phyloP scores from a whole-genome alignment of 2,888 invertebrate species.

The Ommatoiulus sabulosus region DNA sequence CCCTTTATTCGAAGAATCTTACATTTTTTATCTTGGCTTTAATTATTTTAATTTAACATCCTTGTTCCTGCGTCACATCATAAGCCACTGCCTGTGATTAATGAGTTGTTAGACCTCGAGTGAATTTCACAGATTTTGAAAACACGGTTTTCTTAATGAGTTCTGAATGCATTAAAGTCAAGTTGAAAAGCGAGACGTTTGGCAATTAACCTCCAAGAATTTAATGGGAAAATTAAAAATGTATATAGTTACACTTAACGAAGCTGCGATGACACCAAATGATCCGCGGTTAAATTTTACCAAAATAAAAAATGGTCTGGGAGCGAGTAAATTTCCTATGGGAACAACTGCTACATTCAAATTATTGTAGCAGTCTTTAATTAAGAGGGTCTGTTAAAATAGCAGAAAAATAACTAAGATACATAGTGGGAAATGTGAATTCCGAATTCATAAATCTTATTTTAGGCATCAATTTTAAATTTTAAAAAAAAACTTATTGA shows the following conservation, averaged over 20 bases:
- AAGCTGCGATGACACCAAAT: not conserved
- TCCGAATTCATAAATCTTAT: too few species aligned
- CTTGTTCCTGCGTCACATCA: not conserved
- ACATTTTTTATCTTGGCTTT: not conserved
- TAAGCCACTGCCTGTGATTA: not conserved
- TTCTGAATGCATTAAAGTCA: not conserved
- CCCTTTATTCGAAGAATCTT: too few species aligned
- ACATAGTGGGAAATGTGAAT: too few species aligned
- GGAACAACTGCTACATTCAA: not conserved
- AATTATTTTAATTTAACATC: constrained; percentile 3
- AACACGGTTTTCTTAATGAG: not conserved
- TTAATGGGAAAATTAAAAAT: not conserved
- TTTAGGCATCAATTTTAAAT: too few species aligned
- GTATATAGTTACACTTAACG: not conserved
- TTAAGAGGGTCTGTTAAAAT: too few species aligned
- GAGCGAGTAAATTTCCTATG: not conserved
- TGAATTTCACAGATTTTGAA: not conserved
- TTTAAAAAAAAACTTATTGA: too few species aligned
- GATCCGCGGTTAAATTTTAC: not conserved
- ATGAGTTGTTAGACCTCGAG: not conserved
- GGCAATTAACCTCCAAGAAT: not conserved
- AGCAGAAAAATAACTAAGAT: too few species aligned
- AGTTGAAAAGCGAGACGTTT: not conserved
- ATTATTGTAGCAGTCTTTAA: too few species aligned
- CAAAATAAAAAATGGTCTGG: not conserved